Conservation (phyloP, 2,113 vertebrate species). For the Clupea harengus region DNA sequence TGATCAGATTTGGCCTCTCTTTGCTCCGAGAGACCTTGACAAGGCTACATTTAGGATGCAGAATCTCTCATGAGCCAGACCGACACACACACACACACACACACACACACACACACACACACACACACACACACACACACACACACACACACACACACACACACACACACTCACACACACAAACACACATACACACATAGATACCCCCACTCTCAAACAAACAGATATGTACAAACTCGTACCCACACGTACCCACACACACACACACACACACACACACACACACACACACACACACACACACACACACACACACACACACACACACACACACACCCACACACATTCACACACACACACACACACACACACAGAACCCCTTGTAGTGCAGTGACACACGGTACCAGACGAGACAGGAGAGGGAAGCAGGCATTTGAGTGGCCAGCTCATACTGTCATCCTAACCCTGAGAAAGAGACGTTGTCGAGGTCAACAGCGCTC, state of each 20-base stretch:
- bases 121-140: background rate
- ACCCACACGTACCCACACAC: background rate
- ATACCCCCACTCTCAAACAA: too few species aligned
- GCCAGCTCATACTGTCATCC: too few species aligned
- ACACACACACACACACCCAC: conserved; percentile 4
- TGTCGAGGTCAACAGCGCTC: too few species aligned
- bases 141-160: conserved; percentile 1
- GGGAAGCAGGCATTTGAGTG: too few species aligned
- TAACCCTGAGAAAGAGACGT: too few species aligned
- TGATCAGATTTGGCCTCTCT: conserved; percentile 53
- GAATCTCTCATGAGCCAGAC: background rate
- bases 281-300: background rate
- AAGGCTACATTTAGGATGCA: conserved; percentile 30
- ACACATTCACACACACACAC: background rate
- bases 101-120: conserved; percentile 7
- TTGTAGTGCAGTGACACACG: background rate
- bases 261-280: conserved; percentile 3
- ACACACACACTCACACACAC: background rate
- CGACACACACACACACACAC: background rate
- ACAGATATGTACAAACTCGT: background rate
- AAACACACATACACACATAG: background rate
- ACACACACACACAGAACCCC: background rate
- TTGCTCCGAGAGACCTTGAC: conserved; percentile 4
- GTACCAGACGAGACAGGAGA: background rate
- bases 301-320: conserved; percentile 6